These are phyloP conservation scores for Choristoneura rosaceana DNA, from an alignment of 2,888 invertebrate species.

Conservation along the genomic window DNA sequence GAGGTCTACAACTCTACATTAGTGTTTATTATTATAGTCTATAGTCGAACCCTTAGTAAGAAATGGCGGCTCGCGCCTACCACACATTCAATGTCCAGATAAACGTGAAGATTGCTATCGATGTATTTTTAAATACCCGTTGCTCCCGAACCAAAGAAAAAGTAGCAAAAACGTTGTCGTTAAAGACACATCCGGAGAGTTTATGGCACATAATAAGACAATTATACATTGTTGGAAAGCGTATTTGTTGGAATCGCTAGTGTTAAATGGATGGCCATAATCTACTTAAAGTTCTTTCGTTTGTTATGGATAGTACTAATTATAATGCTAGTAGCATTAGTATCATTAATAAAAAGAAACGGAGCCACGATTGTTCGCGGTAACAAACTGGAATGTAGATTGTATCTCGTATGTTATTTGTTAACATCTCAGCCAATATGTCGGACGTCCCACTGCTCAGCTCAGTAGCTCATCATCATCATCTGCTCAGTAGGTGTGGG, in stretches of 20 bases:
- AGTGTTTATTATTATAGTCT: too few species aligned
- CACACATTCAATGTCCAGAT: neutral
- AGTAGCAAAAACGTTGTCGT: conserved; percentile 1
- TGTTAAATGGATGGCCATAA: conserved; percentile 25
- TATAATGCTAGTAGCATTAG: neutral
- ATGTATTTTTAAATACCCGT: conserved; percentile 24
- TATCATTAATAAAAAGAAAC: neutral
- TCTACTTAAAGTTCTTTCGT: conserved; percentile 18
- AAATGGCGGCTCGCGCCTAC: neutral
- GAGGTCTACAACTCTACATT: too few species aligned
- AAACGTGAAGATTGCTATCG: conserved; percentile 23
- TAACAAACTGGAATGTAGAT: neutral
- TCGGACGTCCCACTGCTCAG: too few species aligned
- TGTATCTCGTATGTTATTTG: neutral
- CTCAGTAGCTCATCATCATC: too few species aligned
- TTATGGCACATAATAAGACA: conserved; percentile 32
- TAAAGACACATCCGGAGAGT: conserved; percentile 23
- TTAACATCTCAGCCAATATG: too few species aligned
- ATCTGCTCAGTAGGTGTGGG: too few species aligned
- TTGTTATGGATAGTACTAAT: neutral
- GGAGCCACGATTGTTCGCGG: neutral
- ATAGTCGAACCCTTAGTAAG: neutral
- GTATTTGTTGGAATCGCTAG: conserved; percentile 8
- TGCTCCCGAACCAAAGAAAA: conserved; percentile 3
- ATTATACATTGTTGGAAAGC: conserved; percentile 26